Evolutionary conservation across 1,140 invertebrate genomes (phyloP).

Genomic region (Drosophila asahinai): DNA sequence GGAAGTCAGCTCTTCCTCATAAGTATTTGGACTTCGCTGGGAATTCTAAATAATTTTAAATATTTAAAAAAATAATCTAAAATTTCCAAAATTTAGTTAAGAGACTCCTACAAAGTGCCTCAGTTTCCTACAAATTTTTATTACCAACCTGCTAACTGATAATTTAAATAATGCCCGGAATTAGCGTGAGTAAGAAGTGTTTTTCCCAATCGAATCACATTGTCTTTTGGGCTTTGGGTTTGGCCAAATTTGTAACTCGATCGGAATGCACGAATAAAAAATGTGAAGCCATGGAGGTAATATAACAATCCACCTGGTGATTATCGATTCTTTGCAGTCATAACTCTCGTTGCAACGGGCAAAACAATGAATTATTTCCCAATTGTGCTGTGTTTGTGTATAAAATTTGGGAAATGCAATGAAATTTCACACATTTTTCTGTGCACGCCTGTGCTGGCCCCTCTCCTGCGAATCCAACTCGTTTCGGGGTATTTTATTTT

Average conservation of each 20-base stretch:
- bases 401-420: slow-evolving; percentile 51
- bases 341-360: slow-evolving; percentile 29
- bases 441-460: slow-evolving; percentile 21
- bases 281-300: slow-evolving; percentile 14
- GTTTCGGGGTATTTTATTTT: slow-evolving; percentile 44
- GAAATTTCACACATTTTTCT: slow-evolving; percentile 51
- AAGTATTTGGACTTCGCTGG: too few relatives aligned
- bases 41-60: too few relatives aligned
- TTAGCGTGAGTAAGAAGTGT: slow-evolving; percentile 16
- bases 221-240: slow-evolving; percentile 35
- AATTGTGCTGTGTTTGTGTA: slow-evolving; percentile 45
- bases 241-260: slow-evolving; percentile 11
- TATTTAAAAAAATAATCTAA: not conserved
- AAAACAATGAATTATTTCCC: slow-evolving; percentile 55
- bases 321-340: slow-evolving; percentile 49
- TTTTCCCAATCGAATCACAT: slow-evolving; percentile 26
- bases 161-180: slow-evolving; percentile 29
- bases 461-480: slow-evolving; percentile 43
- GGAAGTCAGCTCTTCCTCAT: not conserved
- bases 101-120: not conserved
- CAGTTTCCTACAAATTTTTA: not conserved
- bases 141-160: slow-evolving; percentile 20
- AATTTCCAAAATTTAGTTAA: not conserved
- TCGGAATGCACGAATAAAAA: slow-evolving; percentile 15
- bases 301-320: slow-evolving; percentile 31